These are phyloP conservation scores for Recurvirostra avosetta DNA, from an alignment of 2,113 vertebrate genomes.

Conservation along the genomic window DNA sequence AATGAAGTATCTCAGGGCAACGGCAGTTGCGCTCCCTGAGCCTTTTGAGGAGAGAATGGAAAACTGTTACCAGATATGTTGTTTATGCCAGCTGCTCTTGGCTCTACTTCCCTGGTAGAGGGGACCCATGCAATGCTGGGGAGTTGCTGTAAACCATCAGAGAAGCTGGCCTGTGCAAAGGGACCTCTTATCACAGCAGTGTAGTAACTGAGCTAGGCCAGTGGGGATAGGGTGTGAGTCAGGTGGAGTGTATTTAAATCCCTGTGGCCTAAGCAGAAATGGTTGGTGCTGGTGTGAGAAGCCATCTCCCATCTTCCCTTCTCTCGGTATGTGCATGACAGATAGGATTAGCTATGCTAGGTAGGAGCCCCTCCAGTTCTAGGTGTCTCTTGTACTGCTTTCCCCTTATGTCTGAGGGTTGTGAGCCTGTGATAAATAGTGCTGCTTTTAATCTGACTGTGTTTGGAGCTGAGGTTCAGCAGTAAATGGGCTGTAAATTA, in stretches of 20 bases:
- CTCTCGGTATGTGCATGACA: not conserved
- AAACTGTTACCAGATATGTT: not conserved
- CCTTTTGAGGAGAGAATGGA: not conserved
- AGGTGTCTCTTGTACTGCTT: not conserved
- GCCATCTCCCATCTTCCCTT: not conserved
- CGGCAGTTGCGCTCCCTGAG: not conserved
- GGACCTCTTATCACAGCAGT: not conserved
- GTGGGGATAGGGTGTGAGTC: not conserved
- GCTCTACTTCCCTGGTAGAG: not conserved
- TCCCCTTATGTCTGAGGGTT: not conserved
- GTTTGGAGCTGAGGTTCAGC: not conserved
- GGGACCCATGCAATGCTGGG: not conserved
- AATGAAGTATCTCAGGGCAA: not conserved
- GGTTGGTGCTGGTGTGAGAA: not conserved
- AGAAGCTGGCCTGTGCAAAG: not conserved
- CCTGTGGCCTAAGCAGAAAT: not conserved
- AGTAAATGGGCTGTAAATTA: constrained; percentile 1
- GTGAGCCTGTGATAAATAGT: not conserved
- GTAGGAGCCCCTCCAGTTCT: not conserved
- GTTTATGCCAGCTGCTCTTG: constrained; percentile 2
- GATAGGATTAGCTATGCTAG: not conserved
- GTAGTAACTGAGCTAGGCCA: not conserved
- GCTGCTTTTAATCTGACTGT: not conserved
- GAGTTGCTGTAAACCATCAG: not conserved
- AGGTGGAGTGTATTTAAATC: not conserved